Evolutionary conservation across 64 coral and sea anemone genomes (phyloP).

Genomic region (Actinia equina): DNA sequence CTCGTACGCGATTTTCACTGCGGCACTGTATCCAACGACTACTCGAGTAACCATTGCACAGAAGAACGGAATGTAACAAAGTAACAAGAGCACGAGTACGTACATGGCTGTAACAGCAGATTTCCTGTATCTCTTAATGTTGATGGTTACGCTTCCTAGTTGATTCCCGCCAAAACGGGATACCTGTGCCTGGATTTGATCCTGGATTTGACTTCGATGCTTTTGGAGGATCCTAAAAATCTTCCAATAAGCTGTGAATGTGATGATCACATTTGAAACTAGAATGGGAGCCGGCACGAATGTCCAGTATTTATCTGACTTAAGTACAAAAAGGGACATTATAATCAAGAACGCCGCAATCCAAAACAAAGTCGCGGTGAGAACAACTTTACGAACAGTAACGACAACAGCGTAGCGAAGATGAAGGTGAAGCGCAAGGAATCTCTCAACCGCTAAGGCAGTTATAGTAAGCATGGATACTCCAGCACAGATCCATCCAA

Average conservation of each 20-base stretch:
- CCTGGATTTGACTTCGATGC: constrained; percentile 35
- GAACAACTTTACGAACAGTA: constrained; percentile 2
- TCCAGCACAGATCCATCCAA: constrained; percentile 45
- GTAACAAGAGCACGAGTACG: constrained; percentile 22
- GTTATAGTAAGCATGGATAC: constrained; percentile 51
- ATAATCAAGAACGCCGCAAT: not conserved
- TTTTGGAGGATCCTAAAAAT: constrained; percentile 30
- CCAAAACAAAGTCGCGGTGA: constrained; percentile 9
- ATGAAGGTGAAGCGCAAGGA: constrained; percentile 25
- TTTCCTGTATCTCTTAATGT: constrained; percentile 46
- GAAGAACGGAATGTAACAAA: constrained; percentile 50
- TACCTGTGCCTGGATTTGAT: constrained; percentile 24
- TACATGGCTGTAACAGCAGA: constrained; percentile 42
- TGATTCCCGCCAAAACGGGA: not conserved
- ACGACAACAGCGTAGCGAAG: constrained; percentile 34
- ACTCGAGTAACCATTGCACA: constrained; percentile 36
- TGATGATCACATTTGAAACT: constrained; percentile 17
- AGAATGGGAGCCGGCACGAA: constrained; percentile 41
- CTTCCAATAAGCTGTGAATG: constrained; percentile 35
- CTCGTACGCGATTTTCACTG: constrained; percentile 51
- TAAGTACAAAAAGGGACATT: constrained; percentile 5
- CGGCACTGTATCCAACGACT: constrained; percentile 17
- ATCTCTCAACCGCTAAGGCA: constrained; percentile 36
- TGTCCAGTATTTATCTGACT: constrained; percentile 56
- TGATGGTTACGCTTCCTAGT: not conserved